Conservation (phyloP, 2,888 invertebrate species). For the Agrilus mali region DNA sequence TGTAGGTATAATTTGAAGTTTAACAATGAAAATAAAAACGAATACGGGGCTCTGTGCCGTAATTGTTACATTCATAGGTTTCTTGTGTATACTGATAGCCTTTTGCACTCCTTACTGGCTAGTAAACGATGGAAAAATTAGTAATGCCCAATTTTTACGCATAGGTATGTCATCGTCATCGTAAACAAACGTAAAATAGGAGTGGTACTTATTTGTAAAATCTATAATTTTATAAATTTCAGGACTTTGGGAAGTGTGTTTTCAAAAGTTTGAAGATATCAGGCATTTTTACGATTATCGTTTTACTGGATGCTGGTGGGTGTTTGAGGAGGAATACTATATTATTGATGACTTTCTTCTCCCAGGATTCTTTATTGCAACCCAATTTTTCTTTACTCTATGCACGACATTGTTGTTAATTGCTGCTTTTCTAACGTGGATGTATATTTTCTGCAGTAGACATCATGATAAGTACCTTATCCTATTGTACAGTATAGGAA, state of each 20-base stretch:
- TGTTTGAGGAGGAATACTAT: constrained; percentile 93
- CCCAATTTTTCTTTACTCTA: constrained; percentile 87
- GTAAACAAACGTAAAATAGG: constrained; percentile 12
- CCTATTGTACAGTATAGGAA: constrained; percentile 60
- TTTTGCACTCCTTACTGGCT: constrained; percentile 85
- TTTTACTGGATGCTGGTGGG: constrained; percentile 90
- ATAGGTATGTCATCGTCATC: constrained; percentile 49
- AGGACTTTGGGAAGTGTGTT: constrained; percentile 95
- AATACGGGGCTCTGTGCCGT: constrained; percentile 54
- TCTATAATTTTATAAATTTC: constrained; percentile 24
- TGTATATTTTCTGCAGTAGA: constrained; percentile 61
- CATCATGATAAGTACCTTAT: constrained; percentile 66
- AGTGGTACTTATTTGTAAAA: constrained; percentile 17
- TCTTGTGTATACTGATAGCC: constrained; percentile 62
- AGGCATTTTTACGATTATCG: constrained; percentile 72
- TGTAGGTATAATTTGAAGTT: not conserved
- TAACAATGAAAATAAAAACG: constrained; percentile 45
- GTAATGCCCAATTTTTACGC: constrained; percentile 65
- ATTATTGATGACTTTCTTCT: constrained; percentile 82
- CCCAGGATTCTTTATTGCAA: constrained; percentile 85
- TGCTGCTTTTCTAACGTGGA: constrained; percentile 58
- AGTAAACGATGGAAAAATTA: constrained; percentile 64
- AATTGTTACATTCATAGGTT: constrained; percentile 50
- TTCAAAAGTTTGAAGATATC: constrained; percentile 75
- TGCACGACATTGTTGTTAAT: constrained; percentile 70